Evolutionary conservation across 2,797 vertebrate genomes (phyloP), one percentile per base, ranked within the genome.

Genomic region (Cyclura pinguis): DNA sequence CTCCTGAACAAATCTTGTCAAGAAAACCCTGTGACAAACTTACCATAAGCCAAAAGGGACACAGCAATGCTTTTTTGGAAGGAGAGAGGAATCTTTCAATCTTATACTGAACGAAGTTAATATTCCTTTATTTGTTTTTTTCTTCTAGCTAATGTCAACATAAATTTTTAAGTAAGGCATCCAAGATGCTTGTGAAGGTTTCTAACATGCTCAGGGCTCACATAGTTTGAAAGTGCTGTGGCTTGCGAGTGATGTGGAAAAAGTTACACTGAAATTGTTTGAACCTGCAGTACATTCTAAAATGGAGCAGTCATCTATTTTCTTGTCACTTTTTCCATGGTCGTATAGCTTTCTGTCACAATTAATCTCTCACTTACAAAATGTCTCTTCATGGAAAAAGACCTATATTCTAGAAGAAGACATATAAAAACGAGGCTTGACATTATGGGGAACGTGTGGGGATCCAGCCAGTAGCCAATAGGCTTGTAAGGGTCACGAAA

Each of bases 211-310:
- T 69, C 18, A 52, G 35, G 50, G 35, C n/a, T 78, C 42, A 73
- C 10, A 0, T 18, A 32, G 52, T 76, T 83, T 76, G 35, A 62
- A 83, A 83, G 27, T 12, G 29, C 69, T 83, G 29, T 82, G 20
- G 52, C 18, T 74, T 82, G 52, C 32, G 50, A 55, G 35, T 47
- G 12, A 47, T 20, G 16, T 73, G 32, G 35, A 82, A 88, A 85
- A 82, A 74, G 50, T 74, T 88, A 69, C 55, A 62, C 16, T 22
- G 38, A 83, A 38, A 76, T n/a, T 88, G 67, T 88, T 83, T 62
- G 55, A 59, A 74, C 35, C 24, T 76, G 16, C 55, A 62, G 35
- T 74, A 55, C 3, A 47, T 80, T 87, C 86, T 22, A 38, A 80
- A 80, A 80, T 38, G 64, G 22, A 81, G 32, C 22, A 35, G 3